A percentile compares a stretch with the other conserved stretches of the same genome.
These are phyloP conservation scores for Pseudoatta argentina DNA, from an alignment of 1,140 invertebrate genomes.

Conservation along the genomic window DNA sequence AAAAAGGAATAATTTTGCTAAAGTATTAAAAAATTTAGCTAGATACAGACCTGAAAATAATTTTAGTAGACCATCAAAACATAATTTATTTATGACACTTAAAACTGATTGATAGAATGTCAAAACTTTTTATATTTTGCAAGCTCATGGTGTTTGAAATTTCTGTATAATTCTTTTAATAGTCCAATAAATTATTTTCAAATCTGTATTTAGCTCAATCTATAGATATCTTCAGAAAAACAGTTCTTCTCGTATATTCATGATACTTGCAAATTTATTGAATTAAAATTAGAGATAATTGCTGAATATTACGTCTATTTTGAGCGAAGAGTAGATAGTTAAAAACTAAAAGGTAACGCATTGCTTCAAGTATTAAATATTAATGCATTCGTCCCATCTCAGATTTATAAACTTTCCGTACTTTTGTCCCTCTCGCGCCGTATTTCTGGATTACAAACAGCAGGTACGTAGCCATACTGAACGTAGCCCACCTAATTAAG, in stretches of 20 bases:
- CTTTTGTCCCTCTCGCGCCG: constrained; percentile 12
- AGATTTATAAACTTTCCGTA: constrained; percentile 12
- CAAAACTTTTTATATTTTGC: too few relatives aligned
- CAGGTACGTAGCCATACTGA: constrained; percentile 19
- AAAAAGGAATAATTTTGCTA: too few relatives aligned
- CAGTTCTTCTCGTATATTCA: neutral
- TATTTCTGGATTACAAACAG: constrained; percentile 48
- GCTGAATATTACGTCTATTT: neutral
- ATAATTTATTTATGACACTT: too few relatives aligned
- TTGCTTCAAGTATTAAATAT: neutral
- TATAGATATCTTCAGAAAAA: too few relatives aligned
- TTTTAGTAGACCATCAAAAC: too few relatives aligned
- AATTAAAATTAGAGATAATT: neutral
- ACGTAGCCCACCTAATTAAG: constrained; percentile 69
- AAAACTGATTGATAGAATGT: too few relatives aligned
- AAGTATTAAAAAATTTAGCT: too few relatives aligned
- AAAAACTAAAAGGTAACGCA: neutral
- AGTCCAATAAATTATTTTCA: too few relatives aligned
- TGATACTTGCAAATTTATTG: neutral
- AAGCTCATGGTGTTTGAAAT: too few relatives aligned
- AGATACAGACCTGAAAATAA: too few relatives aligned
- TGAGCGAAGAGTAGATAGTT: neutral
- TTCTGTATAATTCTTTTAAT: too few relatives aligned
- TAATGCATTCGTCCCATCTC: constrained; percentile 39
- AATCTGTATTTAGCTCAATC: too few relatives aligned